Base-by-base conservation (phyloP, 2,797 vertebrate species). In the Bryconaethiops microstoma region DNA sequence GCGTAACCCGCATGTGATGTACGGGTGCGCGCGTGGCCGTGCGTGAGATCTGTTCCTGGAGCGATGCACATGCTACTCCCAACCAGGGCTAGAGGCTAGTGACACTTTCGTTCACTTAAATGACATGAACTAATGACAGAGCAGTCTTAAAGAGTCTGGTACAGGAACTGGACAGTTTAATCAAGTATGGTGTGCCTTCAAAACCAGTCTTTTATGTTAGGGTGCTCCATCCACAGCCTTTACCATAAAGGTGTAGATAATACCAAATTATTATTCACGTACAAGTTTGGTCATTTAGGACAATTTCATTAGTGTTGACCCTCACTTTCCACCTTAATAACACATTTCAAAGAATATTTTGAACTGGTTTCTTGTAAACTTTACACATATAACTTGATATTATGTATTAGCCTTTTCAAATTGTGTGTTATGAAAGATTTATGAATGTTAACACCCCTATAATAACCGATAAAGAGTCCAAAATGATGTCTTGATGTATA, bases 1-100 rank as follows among this genome's bases (percentile, higher is more conserved):
- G 72, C 77, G 23, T 4, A 21, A 67, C 64, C 77, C 76, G 17
- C 45, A 45, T 80, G 13, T 81, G 72, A 81, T 84, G 69, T 75
- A 74, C 8, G 60, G 39, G 23, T 54, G 17, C 68, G 5, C 4
- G 17, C 29, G 69, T 59, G 12, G 77, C 54, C 45, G 54, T 39
- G 45, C 81, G 69, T 81, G 73, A 74, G 68, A 23, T n/a, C 71
- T 54, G 50, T 52, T 52, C 68, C 60, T 73, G 64, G 77, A 80
- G 29, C 19, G 39, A 70, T 74, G 39, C 14, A 54, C 13, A 74
- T 23, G 50, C 17, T 7, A 21, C 54, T 73, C 19, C n/a, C n/a
- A 59, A 40, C 17, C 12, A 42, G 14, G 55, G 17, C 72, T 14
- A 13, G 21, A 19, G 54, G n/a, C 39, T 21, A 42, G 19, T 74